A percentile compares a stretch with the other conserved stretches of the same genome.
Conservation (phyloP, 2,888 invertebrate species). For the Lomographa bimaculata region DNA sequence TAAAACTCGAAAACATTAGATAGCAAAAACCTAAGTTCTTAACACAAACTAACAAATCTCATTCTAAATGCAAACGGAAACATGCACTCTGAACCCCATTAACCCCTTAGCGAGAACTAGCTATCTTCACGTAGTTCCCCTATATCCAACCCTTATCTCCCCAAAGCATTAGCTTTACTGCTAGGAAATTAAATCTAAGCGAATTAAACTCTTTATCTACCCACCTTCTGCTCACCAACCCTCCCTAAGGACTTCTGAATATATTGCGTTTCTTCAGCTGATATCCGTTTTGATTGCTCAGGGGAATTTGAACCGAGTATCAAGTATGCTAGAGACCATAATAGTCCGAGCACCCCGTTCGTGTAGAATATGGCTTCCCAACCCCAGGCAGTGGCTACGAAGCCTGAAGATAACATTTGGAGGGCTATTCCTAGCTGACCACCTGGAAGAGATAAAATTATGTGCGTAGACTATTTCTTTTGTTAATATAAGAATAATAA, state of each 20-base stretch:
- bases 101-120: too few relatives aligned
- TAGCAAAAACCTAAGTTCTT: too few relatives aligned
- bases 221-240: conserved; percentile 64
- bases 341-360: conserved; percentile 85
- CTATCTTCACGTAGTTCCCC: too few relatives aligned
- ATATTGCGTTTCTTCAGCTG: conserved; percentile 85
- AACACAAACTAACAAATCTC: too few relatives aligned
- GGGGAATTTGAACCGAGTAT: conserved; percentile 88
- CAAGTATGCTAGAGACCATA: conserved; percentile 85
- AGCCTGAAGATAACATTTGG: conserved; percentile 88
- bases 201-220: conserved; percentile 13
- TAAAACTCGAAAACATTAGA: too few relatives aligned
- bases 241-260: conserved; percentile 84
- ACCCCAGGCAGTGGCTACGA: conserved; percentile 86
- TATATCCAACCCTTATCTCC: too few relatives aligned
- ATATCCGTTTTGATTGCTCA: conserved; percentile 82
- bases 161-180: conserved; percentile 3
- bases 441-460: conserved; percentile 65
- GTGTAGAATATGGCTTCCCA: conserved; percentile 92
- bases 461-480: too few relatives aligned
- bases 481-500: too few relatives aligned
- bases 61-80: too few relatives aligned
- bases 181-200: conserved; percentile 2
- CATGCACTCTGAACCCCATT: too few relatives aligned
- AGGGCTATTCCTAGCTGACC: conserved; percentile 91